Evolutionary conservation across 2,888 invertebrate species (phyloP).

Genomic region (Apamea monoglypha): DNA sequence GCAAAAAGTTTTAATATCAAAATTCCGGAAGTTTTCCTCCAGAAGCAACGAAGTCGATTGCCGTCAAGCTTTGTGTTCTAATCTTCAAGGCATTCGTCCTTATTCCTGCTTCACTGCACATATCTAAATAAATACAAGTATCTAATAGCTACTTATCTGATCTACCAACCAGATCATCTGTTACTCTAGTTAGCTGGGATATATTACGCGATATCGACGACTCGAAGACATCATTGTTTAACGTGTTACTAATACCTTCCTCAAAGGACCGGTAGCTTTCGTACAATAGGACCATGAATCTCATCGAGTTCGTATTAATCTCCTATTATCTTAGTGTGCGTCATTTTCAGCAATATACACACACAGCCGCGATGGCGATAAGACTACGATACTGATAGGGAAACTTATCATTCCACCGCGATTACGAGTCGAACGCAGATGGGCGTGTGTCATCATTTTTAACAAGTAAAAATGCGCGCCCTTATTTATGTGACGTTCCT

Average conservation of each 20-base stretch:
- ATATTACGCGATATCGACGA: slow-evolving; percentile 1
- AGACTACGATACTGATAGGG: slow-evolving; percentile 77
- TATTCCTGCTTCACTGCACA: slow-evolving; percentile 3
- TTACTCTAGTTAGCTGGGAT: slow-evolving; percentile 29
- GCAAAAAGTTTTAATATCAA: not conserved
- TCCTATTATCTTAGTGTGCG: slow-evolving; percentile 76
- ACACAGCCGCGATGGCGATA: slow-evolving; percentile 81
- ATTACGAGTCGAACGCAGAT: slow-evolving; percentile 79
- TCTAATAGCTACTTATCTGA: not conserved
- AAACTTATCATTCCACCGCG: slow-evolving; percentile 85
- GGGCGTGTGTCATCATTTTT: slow-evolving; percentile 68
- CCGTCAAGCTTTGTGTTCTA: not conserved
- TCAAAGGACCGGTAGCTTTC: slow-evolving; percentile 46
- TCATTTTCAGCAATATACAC: slow-evolving; percentile 86
- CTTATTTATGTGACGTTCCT: slow-evolving; percentile 74
- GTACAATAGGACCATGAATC: slow-evolving; percentile 60
- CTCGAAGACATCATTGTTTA: slow-evolving; percentile 17
- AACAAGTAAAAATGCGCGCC: slow-evolving; percentile 80
- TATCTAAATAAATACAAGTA: slow-evolving; percentile 31
- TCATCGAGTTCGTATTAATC: slow-evolving; percentile 70
- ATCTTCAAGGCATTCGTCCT: not conserved
- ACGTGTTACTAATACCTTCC: slow-evolving; percentile 36
- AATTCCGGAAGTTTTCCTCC: not conserved
- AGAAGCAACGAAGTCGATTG: not conserved
- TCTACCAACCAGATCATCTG: slow-evolving; percentile 41